Evolutionary conservation across 2,113 vertebrate genomes (phyloP).

Genomic region (Daubentonia madagascariensis): DNA sequence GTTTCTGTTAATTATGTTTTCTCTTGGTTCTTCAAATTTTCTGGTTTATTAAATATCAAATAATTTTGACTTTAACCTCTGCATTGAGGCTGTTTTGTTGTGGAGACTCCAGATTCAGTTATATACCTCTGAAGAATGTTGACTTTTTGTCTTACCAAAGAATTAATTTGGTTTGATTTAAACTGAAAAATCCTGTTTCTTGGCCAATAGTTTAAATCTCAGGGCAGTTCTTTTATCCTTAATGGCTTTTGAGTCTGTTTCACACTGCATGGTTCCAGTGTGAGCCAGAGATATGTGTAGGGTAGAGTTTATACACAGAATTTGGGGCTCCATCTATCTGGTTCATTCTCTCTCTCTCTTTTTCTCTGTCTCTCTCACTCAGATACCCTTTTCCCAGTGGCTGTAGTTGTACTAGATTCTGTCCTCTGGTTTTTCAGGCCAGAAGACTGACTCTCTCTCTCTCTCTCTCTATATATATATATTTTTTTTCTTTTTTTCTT

Average conservation of each 20-base stretch:
- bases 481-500: not conserved
- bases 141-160: not conserved
- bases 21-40: not conserved
- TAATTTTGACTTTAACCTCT: not conserved
- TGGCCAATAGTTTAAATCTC: not conserved
- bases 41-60: not conserved
- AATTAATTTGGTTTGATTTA: conserved; percentile 15
- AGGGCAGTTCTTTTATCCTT: not conserved
- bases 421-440: not conserved
- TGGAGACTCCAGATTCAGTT: not conserved
- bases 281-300: not conserved
- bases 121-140: not conserved
- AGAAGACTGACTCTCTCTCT: no score
- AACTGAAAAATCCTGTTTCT: not conserved
- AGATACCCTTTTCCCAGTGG: not conserved
- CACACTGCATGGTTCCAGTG: not conserved
- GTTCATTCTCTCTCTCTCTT: not conserved
- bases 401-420: not conserved
- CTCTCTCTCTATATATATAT: no score
- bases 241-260: not conserved
- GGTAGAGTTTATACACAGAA: not conserved
- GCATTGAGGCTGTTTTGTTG: not conserved
- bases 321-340: not conserved
- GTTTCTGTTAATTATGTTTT: not conserved
- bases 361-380: not conserved